Evolutionary conservation across 2,888 invertebrate genomes (phyloP).

Genomic region (Tipula unca): DNA sequence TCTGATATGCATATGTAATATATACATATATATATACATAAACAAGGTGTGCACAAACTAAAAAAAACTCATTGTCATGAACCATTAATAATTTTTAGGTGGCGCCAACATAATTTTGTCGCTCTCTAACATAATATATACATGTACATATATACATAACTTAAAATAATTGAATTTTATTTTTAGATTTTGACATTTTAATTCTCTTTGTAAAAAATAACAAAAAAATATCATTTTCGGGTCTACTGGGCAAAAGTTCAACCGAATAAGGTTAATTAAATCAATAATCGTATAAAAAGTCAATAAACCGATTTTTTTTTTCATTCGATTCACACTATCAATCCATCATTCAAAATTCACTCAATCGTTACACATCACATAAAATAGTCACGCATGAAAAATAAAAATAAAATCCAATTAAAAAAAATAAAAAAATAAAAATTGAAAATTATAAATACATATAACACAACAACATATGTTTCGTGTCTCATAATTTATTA

Average conservation of each 20-base stretch:
- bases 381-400: not conserved
- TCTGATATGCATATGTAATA: not conserved
- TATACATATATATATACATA: not conserved
- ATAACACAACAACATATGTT: not conserved
- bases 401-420: not conserved
- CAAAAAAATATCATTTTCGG: not conserved
- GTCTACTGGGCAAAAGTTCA: not conserved
- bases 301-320: not conserved
- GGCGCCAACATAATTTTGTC: not conserved
- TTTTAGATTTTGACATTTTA: not conserved
- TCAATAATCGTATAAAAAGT: not conserved
- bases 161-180: not conserved
- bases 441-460: not conserved
- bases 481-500: not conserved
- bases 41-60: not conserved
- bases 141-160: not conserved
- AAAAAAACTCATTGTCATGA: not conserved
- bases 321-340: not conserved
- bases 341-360: not conserved
- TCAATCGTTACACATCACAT: not conserved
- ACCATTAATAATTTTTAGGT: constrained; percentile 8
- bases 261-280: not conserved
- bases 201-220: not conserved
- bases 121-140: not conserved
- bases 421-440: not conserved